A percentile compares a stretch with the other conserved stretches of the same genome.
Evolutionary conservation across 2,797 vertebrate species (phyloP).

Genomic region (Steatocranus sp.): DNA sequence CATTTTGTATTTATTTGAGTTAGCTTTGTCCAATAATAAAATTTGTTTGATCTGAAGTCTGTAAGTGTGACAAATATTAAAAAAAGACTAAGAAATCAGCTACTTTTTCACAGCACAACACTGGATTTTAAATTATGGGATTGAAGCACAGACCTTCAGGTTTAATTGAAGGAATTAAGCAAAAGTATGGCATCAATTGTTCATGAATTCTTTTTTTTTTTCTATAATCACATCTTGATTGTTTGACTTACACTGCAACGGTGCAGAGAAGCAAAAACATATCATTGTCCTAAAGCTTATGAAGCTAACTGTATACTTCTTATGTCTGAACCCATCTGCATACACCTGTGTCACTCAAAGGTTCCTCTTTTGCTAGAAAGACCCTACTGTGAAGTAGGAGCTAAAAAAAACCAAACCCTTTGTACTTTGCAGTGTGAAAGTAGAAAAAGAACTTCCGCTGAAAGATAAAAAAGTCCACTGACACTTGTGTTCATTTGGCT

Average conservation of each 20-base stretch:
- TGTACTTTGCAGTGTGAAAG: neutral
- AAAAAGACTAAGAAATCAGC: neutral
- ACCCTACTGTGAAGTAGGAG: neutral
- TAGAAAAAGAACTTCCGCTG: neutral
- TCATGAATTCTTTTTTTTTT: neutral
- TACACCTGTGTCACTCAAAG: fast-evolving
- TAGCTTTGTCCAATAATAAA: neutral
- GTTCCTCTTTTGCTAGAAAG: neutral
- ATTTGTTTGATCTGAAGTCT: neutral
- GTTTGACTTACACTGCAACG: neutral
- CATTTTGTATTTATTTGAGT: neutral
- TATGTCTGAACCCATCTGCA: neutral
- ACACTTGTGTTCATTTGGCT: neutral
- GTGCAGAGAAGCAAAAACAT: neutral
- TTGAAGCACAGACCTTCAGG: neutral
- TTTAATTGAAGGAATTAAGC: neutral
- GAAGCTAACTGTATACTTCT: neutral
- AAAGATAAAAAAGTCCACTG: neutral
- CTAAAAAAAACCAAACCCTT: neutral
- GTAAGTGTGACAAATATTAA: neutral
- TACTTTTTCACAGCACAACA: neutral
- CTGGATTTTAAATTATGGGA: neutral
- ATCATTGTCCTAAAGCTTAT: neutral
- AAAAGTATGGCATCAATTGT: neutral
- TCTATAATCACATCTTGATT: neutral